phyloP scores from a whole-genome alignment of 2,797 vertebrate genomes.

The Balearica regulorum region DNA sequence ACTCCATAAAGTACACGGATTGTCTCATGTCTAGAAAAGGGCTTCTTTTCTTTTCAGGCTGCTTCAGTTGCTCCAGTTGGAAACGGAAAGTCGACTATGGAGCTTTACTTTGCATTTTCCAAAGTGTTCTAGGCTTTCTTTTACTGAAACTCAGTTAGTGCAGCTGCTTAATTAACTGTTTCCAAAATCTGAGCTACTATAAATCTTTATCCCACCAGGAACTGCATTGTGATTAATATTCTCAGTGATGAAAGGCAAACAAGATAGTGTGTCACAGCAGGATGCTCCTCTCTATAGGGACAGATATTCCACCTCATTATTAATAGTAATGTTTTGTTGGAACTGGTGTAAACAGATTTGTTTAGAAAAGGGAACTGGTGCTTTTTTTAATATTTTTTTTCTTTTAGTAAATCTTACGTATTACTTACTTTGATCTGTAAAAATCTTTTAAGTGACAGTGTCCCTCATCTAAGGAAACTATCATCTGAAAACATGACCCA shows the following conservation, averaged over 20 bases:
- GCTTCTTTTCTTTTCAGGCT: background rate
- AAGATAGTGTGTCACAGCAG: background rate
- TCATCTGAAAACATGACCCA: background rate
- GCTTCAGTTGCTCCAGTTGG: background rate
- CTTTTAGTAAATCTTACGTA: background rate
- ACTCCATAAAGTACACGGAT: background rate
- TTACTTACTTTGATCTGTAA: background rate
- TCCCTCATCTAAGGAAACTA: background rate
- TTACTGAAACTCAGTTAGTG: background rate
- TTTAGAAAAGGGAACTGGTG: background rate
- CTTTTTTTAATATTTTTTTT: background rate
- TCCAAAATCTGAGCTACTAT: background rate
- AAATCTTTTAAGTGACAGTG: background rate
- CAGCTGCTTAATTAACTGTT: constrained; percentile 18
- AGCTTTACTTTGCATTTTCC: background rate
- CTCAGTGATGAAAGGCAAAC: background rate
- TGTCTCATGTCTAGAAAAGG: background rate
- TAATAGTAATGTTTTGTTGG: background rate
- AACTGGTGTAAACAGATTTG: background rate
- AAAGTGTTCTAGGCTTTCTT: background rate
- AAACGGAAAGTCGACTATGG: background rate
- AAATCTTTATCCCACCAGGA: constrained; percentile 12
- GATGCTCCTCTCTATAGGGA: background rate
- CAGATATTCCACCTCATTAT: background rate
- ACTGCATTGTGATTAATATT: background rate